A percentile compares a stretch with the other conserved stretches of the same genome.
phyloP scores from a whole-genome alignment of 2,888 invertebrate genomes.

The Oeneis ivallda region DNA sequence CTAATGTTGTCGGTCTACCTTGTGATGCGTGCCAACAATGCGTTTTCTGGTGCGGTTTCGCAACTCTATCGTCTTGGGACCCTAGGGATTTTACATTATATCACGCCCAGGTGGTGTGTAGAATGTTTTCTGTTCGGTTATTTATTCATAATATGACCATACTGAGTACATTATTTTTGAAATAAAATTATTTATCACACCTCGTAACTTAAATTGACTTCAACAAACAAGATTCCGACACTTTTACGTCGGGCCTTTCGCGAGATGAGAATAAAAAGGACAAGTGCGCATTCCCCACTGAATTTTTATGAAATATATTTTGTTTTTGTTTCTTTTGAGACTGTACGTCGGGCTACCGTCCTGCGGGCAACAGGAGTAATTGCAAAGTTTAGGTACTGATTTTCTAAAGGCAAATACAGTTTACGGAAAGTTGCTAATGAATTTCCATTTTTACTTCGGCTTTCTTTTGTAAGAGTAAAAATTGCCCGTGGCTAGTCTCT shows the following conservation, averaged over 20 bases:
- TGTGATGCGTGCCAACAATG: too few species aligned
- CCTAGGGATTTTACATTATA: too few species aligned
- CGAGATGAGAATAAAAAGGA: conserved; percentile 62
- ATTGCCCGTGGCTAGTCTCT: conserved; percentile 12
- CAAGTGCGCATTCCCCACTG: conserved; percentile 56
- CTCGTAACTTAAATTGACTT: conserved; percentile 20
- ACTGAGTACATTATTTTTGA: background rate
- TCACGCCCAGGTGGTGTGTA: too few species aligned
- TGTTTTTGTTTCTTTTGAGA: conserved; percentile 65
- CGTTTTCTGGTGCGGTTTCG: too few species aligned
- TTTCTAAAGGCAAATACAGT: conserved; percentile 56
- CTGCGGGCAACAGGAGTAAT: conserved; percentile 47
- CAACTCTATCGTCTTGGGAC: too few species aligned
- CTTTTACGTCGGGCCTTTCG: conserved; percentile 57
- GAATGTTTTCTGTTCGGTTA: too few species aligned
- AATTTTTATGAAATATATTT: conserved; percentile 70
- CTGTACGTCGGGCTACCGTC: conserved; percentile 59
- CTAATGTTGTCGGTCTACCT: too few species aligned
- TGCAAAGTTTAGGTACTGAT: conserved; percentile 41
- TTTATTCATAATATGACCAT: background rate
- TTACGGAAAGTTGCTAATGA: conserved; percentile 54
- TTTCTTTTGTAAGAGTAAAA: conserved; percentile 16
- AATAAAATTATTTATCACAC: conserved; percentile 10
- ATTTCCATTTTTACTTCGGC: conserved; percentile 48
- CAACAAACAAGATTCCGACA: conserved; percentile 41